Evolutionary conservation across 2,888 invertebrate species (phyloP).

Genomic region (Cecidostiba fungosa): DNA sequence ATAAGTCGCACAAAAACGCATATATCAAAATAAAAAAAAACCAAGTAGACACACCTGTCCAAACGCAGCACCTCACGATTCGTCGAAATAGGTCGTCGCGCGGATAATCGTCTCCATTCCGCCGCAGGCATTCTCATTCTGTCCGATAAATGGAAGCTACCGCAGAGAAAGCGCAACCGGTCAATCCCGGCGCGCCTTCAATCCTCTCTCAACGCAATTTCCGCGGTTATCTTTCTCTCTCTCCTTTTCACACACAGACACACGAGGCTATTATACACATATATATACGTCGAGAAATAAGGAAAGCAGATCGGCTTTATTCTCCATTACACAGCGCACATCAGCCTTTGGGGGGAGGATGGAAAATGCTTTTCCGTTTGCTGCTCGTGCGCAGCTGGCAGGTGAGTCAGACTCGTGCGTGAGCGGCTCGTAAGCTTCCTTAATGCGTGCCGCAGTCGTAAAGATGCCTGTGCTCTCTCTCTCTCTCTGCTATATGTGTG

Average conservation of each 20-base stretch:
- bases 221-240: not conserved
- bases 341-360: not conserved
- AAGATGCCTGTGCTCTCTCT: conserved; percentile 26
- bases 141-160: not conserved
- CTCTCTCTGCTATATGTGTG: not conserved
- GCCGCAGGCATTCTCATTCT: conserved; percentile 4
- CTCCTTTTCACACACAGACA: not conserved
- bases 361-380: conserved; percentile 12
- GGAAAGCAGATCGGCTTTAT: not conserved
- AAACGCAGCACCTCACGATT: not conserved
- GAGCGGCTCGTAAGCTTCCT: conserved; percentile 4
- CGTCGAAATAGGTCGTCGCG: conserved; percentile 21
- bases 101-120: conserved; percentile 24
- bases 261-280: not conserved
- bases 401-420: conserved; percentile 23
- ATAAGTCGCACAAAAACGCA: no score
- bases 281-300: not conserved
- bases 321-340: not conserved
- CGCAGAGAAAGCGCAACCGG: not conserved
- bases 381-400: not conserved
- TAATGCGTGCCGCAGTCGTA: conserved; percentile 26
- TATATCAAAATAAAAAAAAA: no score
- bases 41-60: not conserved
- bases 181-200: conserved; percentile 15
- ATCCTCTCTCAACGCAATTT: conserved; percentile 11